Percentiles rank a stretch among this genome's conserved stretches.
Conservation (phyloP, 2,797 vertebrate species). For the Paratrypauchen microcephalus region DNA sequence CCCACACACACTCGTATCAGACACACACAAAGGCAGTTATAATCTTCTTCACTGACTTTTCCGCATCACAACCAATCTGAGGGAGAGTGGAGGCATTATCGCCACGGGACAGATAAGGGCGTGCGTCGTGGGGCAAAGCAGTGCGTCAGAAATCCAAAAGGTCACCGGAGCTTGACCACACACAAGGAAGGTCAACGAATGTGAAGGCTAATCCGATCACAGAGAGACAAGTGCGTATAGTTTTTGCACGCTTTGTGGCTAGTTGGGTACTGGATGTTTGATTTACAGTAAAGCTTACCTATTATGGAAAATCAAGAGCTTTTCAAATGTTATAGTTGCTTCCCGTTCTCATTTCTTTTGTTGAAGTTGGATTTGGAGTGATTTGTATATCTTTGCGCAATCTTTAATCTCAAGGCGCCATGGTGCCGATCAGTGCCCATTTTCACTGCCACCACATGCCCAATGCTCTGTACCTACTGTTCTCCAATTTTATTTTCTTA, state of each 20-base stretch:
- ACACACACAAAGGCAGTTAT: slow-evolving; percentile 14
- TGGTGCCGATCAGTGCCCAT: too few species aligned
- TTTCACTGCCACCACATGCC: too few species aligned
- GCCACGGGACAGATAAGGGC: slow-evolving; percentile 63
- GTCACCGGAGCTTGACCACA: slow-evolving; percentile 59
- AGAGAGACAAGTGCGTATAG: slow-evolving; percentile 44
- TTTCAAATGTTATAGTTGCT: too few species aligned
- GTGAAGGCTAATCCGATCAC: slow-evolving; percentile 61
- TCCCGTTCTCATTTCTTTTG: too few species aligned
- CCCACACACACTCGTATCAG: slow-evolving; percentile 19
- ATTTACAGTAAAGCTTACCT: neutral
- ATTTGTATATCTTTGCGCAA: too few species aligned
- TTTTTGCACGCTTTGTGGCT: slow-evolving; percentile 14
- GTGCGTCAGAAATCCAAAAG: slow-evolving; percentile 57
- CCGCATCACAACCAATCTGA: slow-evolving; percentile 58
- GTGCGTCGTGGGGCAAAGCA: slow-evolving; percentile 28
- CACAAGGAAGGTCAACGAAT: slow-evolving; percentile 71
- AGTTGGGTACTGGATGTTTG: neutral
- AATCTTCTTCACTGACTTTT: slow-evolving; percentile 67
- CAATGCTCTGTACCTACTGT: too few species aligned
- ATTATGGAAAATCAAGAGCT: too few species aligned
- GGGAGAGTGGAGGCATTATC: slow-evolving; percentile 53
- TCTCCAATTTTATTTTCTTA: too few species aligned
- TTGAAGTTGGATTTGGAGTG: too few species aligned
- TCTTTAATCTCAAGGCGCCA: too few species aligned